phyloP scores from a whole-genome alignment of 2,797 vertebrate species.

The Mionectes olivaceus region DNA sequence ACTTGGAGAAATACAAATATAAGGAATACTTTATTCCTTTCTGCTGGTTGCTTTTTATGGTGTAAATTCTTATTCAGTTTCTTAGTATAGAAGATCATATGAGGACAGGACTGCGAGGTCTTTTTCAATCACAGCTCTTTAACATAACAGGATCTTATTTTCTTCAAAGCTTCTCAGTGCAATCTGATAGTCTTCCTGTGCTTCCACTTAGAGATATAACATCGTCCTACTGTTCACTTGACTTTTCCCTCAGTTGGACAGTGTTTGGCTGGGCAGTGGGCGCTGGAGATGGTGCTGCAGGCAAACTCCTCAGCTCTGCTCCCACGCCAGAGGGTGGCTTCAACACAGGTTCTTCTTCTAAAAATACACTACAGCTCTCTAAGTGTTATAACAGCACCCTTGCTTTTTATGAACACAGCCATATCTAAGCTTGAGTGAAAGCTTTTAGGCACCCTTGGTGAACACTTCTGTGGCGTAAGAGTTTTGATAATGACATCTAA shows the following conservation, averaged over 20 bases:
- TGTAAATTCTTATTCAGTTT: not conserved
- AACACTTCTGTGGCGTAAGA: fast-evolving
- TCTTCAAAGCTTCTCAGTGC: not conserved
- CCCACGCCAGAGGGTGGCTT: not conserved
- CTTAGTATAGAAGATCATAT: not conserved
- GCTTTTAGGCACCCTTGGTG: not conserved
- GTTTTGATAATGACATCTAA: not conserved
- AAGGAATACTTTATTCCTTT: not conserved
- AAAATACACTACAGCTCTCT: not conserved
- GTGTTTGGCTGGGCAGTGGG: not conserved
- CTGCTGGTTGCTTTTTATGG: not conserved
- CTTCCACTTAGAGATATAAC: not conserved
- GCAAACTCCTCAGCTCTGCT: not conserved
- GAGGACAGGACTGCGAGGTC: not conserved
- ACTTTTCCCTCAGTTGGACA: not conserved
- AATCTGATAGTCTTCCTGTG: not conserved
- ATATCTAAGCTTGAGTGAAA: not conserved
- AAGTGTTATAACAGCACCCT: not conserved
- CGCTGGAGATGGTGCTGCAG: not conserved
- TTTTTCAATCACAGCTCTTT: not conserved
- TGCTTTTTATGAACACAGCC: not conserved
- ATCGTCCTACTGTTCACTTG: not conserved
- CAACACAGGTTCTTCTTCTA: not conserved
- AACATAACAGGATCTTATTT: not conserved
- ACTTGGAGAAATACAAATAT: not conserved